Base-by-base conservation (phyloP, 1,140 invertebrate species). In the Drosophila arawakana region DNA sequence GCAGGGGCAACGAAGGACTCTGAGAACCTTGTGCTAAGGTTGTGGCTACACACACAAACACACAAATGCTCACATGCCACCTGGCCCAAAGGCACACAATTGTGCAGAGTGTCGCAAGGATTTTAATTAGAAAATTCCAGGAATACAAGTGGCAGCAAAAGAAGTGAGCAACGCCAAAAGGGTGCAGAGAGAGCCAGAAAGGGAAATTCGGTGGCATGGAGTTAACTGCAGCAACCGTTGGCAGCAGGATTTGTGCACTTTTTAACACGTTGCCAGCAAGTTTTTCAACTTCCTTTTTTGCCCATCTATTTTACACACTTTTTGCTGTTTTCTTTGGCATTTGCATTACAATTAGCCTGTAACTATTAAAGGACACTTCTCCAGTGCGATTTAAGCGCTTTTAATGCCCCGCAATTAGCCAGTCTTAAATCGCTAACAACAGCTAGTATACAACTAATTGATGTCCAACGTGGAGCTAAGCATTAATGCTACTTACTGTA, bases 81-180 rank as follows among this genome's bases (percentile, higher is more conserved):
- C 74, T 70, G 81, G 78, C 66, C 77, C 68, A 72, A 67, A 65
- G 46, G 76, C 71, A 73, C 71, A 80, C 78, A 66, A 76, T 81
- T 81, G 76, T 81, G 76, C 60, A 70, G 74, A 69, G 57, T 46
- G 46, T 62, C 49, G 83, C 79, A 74, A 73, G 84, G 77, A 81
- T 89, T 89, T 89, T 89, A 89, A 89, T 89, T 89, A 89, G 84
- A 89, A 89, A 89, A 89, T 89, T 89, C 80, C 84, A 54, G 84
- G 78, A 84, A 78, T 88, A 88, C 77, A 86, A 86, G 82, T 86
- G 79, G 75, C 68, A 67, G 49, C 66, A 52, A 68, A 37, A 54
- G 54, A 73, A 73, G 50, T 67, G 68, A 60, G 25, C 25, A 30
- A 5, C 25, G 25, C 25, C 25, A 30, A 30, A 30, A 30, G 25